Percentiles rank a stretch among this genome's conserved stretches.
Evolutionary conservation across 1,140 invertebrate species (phyloP).

Genomic region (Acromyrmex charruanus): DNA sequence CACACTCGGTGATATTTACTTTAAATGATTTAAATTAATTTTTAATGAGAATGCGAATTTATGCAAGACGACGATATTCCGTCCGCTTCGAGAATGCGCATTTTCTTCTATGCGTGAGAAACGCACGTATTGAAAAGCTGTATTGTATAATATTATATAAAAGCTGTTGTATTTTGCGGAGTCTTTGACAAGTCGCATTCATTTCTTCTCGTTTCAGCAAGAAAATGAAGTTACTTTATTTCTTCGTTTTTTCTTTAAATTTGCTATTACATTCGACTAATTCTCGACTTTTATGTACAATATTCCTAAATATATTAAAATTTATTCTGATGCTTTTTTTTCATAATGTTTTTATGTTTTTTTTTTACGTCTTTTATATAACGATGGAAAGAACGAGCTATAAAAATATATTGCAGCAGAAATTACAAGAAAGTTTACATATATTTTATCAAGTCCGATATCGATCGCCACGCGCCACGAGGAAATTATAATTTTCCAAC

Average conservation of each 20-base stretch:
- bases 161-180: neutral
- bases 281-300: neutral
- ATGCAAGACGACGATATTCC: neutral
- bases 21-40: neutral
- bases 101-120: neutral
- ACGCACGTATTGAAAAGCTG: neutral
- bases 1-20: slow-evolving; percentile 4
- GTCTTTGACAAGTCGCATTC: slow-evolving; percentile 2
- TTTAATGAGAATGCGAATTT: neutral
- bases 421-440: neutral
- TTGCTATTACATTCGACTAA: too few species aligned
- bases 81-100: neutral
- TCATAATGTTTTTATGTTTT: neutral
- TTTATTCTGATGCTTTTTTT: neutral
- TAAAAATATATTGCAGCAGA: neutral
- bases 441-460: neutral
- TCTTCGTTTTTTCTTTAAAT: neutral
- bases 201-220: neutral
- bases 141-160: neutral
- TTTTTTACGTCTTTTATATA: neutral
- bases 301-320: neutral
- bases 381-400: neutral
- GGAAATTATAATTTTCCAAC: neutral
- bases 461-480: neutral
- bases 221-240: neutral